phyloP scores from a whole-genome alignment of 2,888 invertebrate genomes.

The Fissipunctia ypsillon region DNA sequence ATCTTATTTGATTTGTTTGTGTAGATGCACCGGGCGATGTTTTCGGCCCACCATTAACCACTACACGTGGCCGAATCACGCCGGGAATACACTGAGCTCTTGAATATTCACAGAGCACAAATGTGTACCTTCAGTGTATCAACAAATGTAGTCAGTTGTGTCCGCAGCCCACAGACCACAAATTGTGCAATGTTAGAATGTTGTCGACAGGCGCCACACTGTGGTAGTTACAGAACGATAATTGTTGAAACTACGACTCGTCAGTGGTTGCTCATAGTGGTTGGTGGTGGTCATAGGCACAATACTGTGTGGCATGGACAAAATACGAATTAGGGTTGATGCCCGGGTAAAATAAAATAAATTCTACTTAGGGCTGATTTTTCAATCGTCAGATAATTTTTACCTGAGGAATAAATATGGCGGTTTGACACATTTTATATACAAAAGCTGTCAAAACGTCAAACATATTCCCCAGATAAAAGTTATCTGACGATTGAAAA shows the following conservation, averaged over 20 bases:
- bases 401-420: too few species aligned
- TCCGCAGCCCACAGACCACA: neutral
- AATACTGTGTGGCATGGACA: neutral
- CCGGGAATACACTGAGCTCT: slow-evolving; percentile 24
- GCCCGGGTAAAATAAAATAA: too few species aligned
- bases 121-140: neutral
- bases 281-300: neutral
- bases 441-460: too few species aligned
- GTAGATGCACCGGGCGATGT: neutral
- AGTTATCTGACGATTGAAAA: too few species aligned
- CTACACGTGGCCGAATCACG: neutral
- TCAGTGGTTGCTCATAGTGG: neutral
- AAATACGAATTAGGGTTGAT: too few species aligned
- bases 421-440: too few species aligned
- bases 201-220: slow-evolving; percentile 21
- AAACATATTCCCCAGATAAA: too few species aligned
- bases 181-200: neutral
- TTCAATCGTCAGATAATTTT: too few species aligned
- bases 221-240: neutral
- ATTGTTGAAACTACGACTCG: neutral
- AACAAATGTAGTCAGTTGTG: neutral
- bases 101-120: slow-evolving; percentile 43
- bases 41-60: too few species aligned
- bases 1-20: too few species aligned
- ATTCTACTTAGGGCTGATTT: too few species aligned